Evolutionary conservation across 2,888 invertebrate genomes (phyloP), one percentile per base, ranked within the genome.

Genomic region (Drosophila robusta): DNA sequence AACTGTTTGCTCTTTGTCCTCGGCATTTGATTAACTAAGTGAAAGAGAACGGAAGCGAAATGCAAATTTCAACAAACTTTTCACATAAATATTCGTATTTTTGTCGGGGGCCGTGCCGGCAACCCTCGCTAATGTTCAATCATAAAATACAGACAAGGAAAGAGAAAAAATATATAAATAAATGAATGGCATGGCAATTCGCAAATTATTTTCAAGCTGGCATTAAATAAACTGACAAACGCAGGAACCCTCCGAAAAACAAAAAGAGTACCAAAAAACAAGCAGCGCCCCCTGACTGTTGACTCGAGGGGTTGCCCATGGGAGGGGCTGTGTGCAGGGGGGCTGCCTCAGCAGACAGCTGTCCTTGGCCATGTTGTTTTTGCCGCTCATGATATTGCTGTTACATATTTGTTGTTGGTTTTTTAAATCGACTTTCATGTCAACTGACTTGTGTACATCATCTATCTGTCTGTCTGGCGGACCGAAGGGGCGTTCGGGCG

Each of bases 351-450:
- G 45, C 39, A 41, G 78, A 41, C 78, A 77, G 45, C 67, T 58
- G 77, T 75, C 66, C 49, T 60, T 66, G 78, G 64, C 57, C 64
- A 55, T 70, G 64, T 72, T 78, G 69, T 67, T 74, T 52, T 42
- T 41, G 56, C 64, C 78, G 63, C 61, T 71, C 63, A 64, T 69
- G 75, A 67, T 87, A 69, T 73, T 86, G 66, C 67, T 70, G 70
- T 60, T 65, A 47, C 39, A 63, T 62, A 75, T 85, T 78, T 82
- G 73, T 78, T 85, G 82, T 64, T 75, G 75, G 75, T 69, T 73
- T 85, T 87, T 82, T 69, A 79, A 85, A 89, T 89, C 88, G 89
- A 89, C 82, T 89, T 86, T 83, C 80, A 75, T 88, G 82, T 77
- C 89, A 79, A 83, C 80, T 76, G 80, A 84, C 75, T 84, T 75